Evolutionary conservation across 1,140 invertebrate species (phyloP).

Genomic region (Pseudomyrmex concolor): DNA sequence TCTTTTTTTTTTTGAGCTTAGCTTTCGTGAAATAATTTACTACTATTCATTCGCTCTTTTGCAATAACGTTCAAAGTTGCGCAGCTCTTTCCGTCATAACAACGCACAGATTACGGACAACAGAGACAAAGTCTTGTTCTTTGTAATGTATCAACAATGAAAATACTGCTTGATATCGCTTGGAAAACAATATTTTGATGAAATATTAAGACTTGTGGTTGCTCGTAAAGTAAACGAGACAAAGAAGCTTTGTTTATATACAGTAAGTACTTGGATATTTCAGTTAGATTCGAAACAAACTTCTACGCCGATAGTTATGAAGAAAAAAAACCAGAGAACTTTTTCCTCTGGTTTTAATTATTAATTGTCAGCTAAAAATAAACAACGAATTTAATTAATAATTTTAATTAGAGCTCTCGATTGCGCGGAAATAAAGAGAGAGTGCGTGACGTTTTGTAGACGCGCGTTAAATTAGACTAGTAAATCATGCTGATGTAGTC

Average conservation of each 20-base stretch:
- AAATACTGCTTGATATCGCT: background rate
- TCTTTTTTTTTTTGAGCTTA: too few relatives aligned
- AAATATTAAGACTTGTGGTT: too few relatives aligned
- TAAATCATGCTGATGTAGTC: conserved; percentile 44
- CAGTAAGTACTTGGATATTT: too few relatives aligned
- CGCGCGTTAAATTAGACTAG: conserved; percentile 34
- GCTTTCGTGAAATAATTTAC: background rate
- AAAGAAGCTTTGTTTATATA: too few relatives aligned
- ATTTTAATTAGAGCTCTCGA: conserved; percentile 26
- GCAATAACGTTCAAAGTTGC: background rate
- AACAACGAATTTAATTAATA: background rate
- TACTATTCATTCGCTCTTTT: background rate
- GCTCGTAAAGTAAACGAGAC: too few relatives aligned
- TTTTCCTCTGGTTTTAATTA: too few relatives aligned
- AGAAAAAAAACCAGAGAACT: too few relatives aligned
- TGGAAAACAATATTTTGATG: too few relatives aligned
- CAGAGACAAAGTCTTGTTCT: background rate
- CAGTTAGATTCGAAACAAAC: too few relatives aligned
- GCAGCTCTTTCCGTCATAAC: background rate
- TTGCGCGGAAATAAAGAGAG: background rate
- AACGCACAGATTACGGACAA: background rate
- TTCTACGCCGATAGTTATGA: too few relatives aligned
- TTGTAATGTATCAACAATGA: background rate
- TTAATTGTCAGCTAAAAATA: too few relatives aligned
- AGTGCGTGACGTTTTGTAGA: conserved; percentile 11